Base-by-base conservation (phyloP, 2,113 vertebrate genomes). In the Phyllostomus hastatus region DNA sequence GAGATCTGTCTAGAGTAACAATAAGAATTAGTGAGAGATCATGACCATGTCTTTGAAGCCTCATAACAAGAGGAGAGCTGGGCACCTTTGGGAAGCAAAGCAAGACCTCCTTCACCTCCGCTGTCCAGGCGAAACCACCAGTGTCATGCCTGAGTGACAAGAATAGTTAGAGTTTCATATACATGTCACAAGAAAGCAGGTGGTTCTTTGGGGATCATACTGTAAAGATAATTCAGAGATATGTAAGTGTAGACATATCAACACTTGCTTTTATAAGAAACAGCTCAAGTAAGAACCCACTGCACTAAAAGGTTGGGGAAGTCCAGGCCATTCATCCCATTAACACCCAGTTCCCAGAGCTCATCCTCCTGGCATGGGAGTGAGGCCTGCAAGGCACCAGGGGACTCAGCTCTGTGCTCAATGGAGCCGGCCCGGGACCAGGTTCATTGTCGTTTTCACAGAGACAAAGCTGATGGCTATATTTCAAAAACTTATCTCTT, bases 161-260 rank as follows among this genome's bases (percentile, higher is more conserved):
- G 83, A 61, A 24, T 31, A 70, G 67, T 41, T 57, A 43, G 81
- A 90, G 57, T n/a, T 91, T 46, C 22, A 33, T 35, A 54, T 61
- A 28, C 14, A 59, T 59, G 57, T 96, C 76, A 80, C 22, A 61
- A 88, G 66, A 59, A 90, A 76, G 95, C 17, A 64, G 57, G 54
- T 83, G 52, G 22, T 88, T 66, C 57, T 85, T 59, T 84, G 72
- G 67, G 38, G 50, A 35, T 43, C 46, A 79, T 85, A 41, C n/a
- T 85, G 93, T 88, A 54, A 85, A 92, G 89, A 93, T 88, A 59
- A 85, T 66, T 91, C 48, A 82, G 52, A 80, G 72, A 22, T 48
- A 7, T 38, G 33, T 67, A 87, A 48, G n/a, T 88, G 52, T 61
- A 20, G 84, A 54, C 20, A 33, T 28, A 81, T 90, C 88, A 66